Conservation (phyloP, 2,113 vertebrate genomes). For the Maccullochella peelii region DNA sequence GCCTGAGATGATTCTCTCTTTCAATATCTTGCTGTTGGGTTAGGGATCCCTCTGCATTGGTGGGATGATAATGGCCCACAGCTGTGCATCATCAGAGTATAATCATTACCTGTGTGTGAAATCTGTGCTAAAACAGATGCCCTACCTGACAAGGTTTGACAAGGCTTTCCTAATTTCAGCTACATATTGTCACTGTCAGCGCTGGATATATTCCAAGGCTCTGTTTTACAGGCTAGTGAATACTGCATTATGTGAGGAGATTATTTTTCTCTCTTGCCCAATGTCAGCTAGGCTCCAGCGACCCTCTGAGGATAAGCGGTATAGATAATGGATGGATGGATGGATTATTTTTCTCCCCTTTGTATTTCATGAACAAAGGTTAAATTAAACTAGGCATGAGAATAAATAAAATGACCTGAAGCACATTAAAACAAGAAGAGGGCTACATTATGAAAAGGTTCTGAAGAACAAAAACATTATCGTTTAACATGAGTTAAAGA, state of each 20-base stretch:
- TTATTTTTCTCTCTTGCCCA: neutral
- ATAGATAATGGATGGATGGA: too few relatives aligned
- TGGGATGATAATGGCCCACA: constrained; percentile 52
- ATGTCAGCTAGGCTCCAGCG: too few relatives aligned
- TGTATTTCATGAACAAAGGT: constrained; percentile 11
- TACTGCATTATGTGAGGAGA: neutral
- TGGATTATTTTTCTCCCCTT: neutral
- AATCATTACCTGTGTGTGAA: constrained; percentile 59
- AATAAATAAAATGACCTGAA: neutral
- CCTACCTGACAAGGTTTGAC: constrained; percentile 45
- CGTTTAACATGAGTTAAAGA: neutral
- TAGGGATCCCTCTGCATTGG: constrained; percentile 27
- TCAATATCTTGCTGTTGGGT: constrained; percentile 12
- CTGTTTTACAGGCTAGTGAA: constrained; percentile 16
- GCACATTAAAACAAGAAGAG: neutral
- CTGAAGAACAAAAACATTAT: neutral
- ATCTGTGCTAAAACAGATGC: constrained; percentile 59
- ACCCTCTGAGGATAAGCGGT: too few relatives aligned
- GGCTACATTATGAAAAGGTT: neutral
- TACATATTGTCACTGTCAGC: constrained; percentile 37
- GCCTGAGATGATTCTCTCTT: constrained; percentile 30
- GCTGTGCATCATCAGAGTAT: constrained; percentile 53
- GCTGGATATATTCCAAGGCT: neutral
- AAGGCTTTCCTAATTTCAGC: constrained; percentile 40
- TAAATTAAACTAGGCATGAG: neutral